These are phyloP conservation scores for Leptopilina syphax DNA, from an alignment of 2,888 invertebrate species.

Conservation along the genomic window DNA sequence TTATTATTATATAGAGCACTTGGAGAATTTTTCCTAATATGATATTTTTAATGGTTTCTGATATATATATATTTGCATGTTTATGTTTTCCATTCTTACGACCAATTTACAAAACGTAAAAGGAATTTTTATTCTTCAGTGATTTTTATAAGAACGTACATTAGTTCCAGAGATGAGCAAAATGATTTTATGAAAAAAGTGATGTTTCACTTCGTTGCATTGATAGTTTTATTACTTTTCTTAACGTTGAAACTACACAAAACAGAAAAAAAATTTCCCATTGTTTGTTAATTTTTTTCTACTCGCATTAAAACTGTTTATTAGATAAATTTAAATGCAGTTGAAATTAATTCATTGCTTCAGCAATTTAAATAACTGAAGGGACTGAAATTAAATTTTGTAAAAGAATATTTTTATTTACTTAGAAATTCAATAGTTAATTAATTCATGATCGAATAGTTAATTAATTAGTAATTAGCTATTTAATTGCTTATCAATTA, in stretches of 20 bases:
- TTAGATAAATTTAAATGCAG: too few species aligned
- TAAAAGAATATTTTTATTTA: too few species aligned
- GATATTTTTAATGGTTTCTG: not conserved
- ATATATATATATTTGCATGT: not conserved
- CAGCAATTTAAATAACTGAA: too few species aligned
- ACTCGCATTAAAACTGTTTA: too few species aligned
- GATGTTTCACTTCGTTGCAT: not conserved
- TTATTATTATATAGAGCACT: not conserved
- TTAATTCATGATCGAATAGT: too few species aligned
- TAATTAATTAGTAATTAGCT: too few species aligned
- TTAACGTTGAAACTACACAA: not conserved
- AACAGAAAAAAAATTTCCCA: not conserved
- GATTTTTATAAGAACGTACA: conserved; percentile 30
- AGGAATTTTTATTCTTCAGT: conserved; percentile 18
- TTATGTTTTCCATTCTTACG: conserved; percentile 12
- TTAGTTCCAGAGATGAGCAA: conserved; percentile 39
- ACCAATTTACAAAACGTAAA: conserved; percentile 19
- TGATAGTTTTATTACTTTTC: conserved; percentile 15
- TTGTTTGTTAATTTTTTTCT: not conserved
- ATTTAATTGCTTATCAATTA: too few species aligned
- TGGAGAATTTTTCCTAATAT: not conserved
- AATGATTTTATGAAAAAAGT: conserved; percentile 1
- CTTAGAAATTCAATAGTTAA: too few species aligned
- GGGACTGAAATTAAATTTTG: too few species aligned
- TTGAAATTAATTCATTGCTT: too few species aligned